Percentiles rank a stretch among this genome's conserved stretches.
Evolutionary conservation across 2,888 invertebrate species (phyloP).

Genomic region (Tipula unca): DNA sequence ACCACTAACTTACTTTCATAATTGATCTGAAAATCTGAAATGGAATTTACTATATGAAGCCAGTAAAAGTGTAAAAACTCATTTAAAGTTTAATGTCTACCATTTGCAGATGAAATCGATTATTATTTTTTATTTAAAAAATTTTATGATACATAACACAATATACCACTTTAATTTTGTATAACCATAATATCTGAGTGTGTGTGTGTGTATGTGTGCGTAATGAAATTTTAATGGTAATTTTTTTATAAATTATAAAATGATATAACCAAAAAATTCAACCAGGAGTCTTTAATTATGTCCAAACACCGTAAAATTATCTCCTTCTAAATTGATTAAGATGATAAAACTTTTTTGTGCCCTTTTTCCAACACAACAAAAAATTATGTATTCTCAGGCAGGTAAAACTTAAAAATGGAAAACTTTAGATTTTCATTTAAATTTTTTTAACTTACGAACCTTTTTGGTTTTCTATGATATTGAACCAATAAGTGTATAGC

Average conservation of each 20-base stretch:
- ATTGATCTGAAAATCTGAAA: not conserved
- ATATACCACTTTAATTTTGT: not conserved
- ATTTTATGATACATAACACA: not conserved
- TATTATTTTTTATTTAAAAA: not conserved
- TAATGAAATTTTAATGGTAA: not conserved
- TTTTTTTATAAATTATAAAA: not conserved
- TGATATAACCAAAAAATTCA: not conserved
- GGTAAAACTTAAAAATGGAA: not conserved
- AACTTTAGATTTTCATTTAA: not conserved
- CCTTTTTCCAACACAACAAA: not conserved
- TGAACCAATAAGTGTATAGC: not conserved
- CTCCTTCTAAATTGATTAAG: not conserved
- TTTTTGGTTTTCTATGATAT: not conserved
- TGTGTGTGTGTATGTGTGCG: not conserved
- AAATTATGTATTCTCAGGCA: not conserved
- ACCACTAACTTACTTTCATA: not conserved
- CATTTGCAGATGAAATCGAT: not conserved
- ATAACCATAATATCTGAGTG: not conserved
- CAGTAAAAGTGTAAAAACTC: not conserved
- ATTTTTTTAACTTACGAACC: not conserved
- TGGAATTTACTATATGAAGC: not conserved
- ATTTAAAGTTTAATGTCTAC: not conserved
- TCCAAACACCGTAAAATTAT: conserved; percentile 9
- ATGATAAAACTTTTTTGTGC: not conserved
- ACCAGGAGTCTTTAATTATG: not conserved